Conservation (phyloP, 2,113 vertebrate genomes). For the Parus major region DNA sequence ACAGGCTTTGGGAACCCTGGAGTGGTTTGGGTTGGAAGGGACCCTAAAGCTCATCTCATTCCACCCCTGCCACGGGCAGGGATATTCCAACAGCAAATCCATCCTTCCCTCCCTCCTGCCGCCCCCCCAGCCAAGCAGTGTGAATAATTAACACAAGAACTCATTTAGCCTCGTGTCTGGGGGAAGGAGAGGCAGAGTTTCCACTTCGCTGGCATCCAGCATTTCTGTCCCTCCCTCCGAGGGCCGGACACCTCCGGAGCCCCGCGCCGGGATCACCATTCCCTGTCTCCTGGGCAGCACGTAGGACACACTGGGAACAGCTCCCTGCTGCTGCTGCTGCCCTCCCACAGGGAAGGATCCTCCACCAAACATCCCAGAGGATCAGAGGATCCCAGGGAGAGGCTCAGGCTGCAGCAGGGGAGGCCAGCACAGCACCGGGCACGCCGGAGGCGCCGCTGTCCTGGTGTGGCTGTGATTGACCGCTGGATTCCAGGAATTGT, state of each 20-base stretch:
- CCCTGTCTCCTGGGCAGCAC: not conserved
- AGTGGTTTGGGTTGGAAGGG: not conserved
- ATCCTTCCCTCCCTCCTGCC: not conserved
- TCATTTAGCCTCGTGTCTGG: not conserved
- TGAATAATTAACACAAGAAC: not conserved
- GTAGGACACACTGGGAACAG: rapidly evolving
- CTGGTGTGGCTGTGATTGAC: rapidly evolving
- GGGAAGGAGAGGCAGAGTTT: not conserved
- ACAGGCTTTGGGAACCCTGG: not conserved
- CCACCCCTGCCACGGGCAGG: not conserved
- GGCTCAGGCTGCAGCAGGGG: not conserved
- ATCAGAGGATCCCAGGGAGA: not conserved
- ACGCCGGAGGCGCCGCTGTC: not conserved
- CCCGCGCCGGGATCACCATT: not conserved
- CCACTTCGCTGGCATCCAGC: not conserved
- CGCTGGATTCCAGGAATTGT: rapidly evolving
- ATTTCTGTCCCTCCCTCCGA: not conserved
- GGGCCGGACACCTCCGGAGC: rapidly evolving
- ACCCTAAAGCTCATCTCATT: not conserved
- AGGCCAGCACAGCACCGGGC: not conserved
- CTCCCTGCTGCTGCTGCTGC: not conserved
- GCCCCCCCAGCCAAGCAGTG: not conserved
- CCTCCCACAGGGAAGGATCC: not conserved
- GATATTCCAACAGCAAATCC: not conserved
- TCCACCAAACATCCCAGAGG: not conserved